These are phyloP conservation scores for Drosophila formosana DNA, from an alignment of 2,888 invertebrate genomes.

Conservation along the genomic window DNA sequence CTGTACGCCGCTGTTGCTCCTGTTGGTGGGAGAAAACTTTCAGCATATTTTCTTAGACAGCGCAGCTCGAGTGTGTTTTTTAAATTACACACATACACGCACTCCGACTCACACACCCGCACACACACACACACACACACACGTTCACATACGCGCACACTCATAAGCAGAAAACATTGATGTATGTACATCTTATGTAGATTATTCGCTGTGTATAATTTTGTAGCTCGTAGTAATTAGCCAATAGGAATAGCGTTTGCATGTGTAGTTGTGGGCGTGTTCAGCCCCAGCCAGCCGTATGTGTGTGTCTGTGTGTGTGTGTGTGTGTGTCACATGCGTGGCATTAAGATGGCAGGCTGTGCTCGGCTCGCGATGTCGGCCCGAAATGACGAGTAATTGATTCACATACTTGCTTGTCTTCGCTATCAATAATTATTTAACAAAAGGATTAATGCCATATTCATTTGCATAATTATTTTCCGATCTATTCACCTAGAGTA, in stretches of 20 bases:
- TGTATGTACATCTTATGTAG: conserved; percentile 69
- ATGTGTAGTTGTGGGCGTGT: conserved; percentile 62
- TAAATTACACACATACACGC: conserved; percentile 34
- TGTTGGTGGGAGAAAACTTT: conserved; percentile 57
- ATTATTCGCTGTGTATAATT: conserved; percentile 70
- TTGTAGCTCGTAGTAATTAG: conserved; percentile 69
- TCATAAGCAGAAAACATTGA: conserved; percentile 56
- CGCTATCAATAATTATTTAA: too few species aligned
- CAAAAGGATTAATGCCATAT: too few species aligned
- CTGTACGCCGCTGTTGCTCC: background rate
- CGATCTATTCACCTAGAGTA: too few species aligned
- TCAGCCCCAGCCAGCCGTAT: conserved; percentile 13
- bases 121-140: conserved; percentile 6
- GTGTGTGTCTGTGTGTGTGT: conserved; percentile 13
- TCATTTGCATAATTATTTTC: too few species aligned
- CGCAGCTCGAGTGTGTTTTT: conserved; percentile 43
- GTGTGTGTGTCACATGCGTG: conserved; percentile 11
- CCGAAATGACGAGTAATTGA: background rate
- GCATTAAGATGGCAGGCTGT: conserved; percentile 3
- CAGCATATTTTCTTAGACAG: conserved; percentile 73
- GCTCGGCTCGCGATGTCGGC: background rate
- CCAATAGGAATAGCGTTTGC: conserved; percentile 77
- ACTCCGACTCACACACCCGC: conserved; percentile 8
- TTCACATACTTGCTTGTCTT: background rate
- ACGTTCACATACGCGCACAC: conserved; percentile 45